Base-by-base conservation (phyloP, 2,888 invertebrate species). In the Platerodrilus igneus region DNA sequence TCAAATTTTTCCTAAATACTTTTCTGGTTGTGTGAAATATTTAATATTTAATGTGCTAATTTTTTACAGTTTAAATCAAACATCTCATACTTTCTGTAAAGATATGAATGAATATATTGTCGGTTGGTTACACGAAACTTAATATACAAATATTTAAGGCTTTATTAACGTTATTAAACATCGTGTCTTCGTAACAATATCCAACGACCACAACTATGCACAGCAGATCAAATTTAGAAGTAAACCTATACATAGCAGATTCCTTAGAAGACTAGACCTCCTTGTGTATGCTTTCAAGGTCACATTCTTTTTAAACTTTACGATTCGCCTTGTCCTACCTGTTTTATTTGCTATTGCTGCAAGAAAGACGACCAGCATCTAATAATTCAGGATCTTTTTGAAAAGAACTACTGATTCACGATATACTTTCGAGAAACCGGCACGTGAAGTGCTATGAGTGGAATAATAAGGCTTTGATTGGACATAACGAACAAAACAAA, bases 401-500 rank as follows among this genome's bases (percentile, higher is more conserved):
- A 32, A 34, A 17, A 29, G 11, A 14, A 17, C 35, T n/a, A n/a
- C 29, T 34, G 41, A 36, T 36, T 30, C 36, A 23, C 13, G 28
- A 35, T 30, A n/a, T n/a, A 13, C 22, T 30, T 23, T 18, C 29
- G 16, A 29, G 29, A 16, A 29, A 21, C 31, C 35, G 30, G 33
- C 35, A 35, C 35, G 40, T 41, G 40, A 40, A 41, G 40, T 37
- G 25, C 26, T 20, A 37, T 41, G 41, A 41, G 37, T 41, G 31
- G 26, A 31, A 41, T 41, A 37, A 28, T 37, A 31, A 21, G 37
- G 30, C 21, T 31, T 37, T 37, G 30, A 41, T 30, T 37, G 30
- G 26, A 36, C 11, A 15, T 20, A 22, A 14, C 21, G 36, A 23
- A 32, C 15, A 31, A 16, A 19, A 26, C 19, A 14, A 19, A 37